A percentile compares a stretch with the other conserved stretches of the same genome.
Evolutionary conservation across 92 coral and sea anemone species (phyloP).

Genomic region (Palythoa grandiflora): DNA sequence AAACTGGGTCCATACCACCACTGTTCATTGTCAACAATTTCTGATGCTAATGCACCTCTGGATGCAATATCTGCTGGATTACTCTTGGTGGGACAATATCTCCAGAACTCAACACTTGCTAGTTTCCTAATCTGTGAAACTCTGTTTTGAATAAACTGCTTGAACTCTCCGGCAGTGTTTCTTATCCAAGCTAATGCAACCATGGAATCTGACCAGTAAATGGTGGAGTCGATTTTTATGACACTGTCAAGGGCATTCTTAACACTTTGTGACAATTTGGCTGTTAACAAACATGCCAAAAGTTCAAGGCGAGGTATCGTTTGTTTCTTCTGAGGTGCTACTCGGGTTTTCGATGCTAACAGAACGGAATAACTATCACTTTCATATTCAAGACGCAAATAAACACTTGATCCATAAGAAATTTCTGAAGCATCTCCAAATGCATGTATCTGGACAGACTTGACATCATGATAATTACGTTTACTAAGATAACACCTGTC

Average conservation of each 20-base stretch:
- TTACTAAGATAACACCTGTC: conserved; percentile 12
- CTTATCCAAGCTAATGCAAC: no score
- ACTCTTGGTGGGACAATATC: conserved; percentile 37
- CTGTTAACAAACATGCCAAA: no score
- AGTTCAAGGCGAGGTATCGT: conserved; percentile 1
- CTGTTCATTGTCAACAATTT: conserved; percentile 32
- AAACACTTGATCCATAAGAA: conserved; percentile 40
- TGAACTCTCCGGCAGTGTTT: conserved; percentile 46
- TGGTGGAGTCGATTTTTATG: no score
- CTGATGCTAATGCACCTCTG: conserved; percentile 57
- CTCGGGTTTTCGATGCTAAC: conserved; percentile 48
- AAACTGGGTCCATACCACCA: conserved; percentile 68
- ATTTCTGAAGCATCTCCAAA: conserved; percentile 46
- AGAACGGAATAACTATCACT: background rate
- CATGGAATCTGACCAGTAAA: no score
- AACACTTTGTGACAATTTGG: no score
- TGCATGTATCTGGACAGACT: conserved; percentile 40
- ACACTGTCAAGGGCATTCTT: no score
- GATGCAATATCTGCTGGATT: conserved; percentile 68
- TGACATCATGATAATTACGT: background rate
- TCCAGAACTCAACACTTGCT: no score
- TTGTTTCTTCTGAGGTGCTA: conserved; percentile 18
- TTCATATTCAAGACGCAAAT: conserved; percentile 18
- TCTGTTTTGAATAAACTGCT: background rate
- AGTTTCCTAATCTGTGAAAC: conserved; percentile 54